These are phyloP conservation scores for Lypha dubia DNA, from an alignment of 2,888 invertebrate species.

Conservation along the genomic window DNA sequence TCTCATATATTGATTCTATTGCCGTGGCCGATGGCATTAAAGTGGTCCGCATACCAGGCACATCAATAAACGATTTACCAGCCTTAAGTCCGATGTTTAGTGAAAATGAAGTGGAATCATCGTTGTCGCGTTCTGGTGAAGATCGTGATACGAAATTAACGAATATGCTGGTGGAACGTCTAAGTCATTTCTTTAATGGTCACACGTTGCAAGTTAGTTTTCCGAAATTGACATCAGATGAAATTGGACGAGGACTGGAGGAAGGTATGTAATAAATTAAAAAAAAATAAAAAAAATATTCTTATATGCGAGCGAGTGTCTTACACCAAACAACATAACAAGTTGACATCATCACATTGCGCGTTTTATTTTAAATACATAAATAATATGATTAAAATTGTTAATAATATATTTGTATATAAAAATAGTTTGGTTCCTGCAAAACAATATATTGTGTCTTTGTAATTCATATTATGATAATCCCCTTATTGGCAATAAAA, in stretches of 20 bases:
- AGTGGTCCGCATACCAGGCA: conserved; percentile 85
- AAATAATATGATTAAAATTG: too few species aligned
- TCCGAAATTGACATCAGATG: conserved; percentile 88
- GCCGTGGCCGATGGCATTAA: conserved; percentile 88
- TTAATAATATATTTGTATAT: too few species aligned
- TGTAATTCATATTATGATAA: too few species aligned
- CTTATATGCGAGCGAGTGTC: neutral
- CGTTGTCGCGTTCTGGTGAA: conserved; percentile 86
- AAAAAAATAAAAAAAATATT: neutral
- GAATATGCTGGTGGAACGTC: conserved; percentile 88
- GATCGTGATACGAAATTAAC: conserved; percentile 88
- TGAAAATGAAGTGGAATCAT: conserved; percentile 88
- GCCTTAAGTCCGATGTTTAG: conserved; percentile 83
- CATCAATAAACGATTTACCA: conserved; percentile 72
- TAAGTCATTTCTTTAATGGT: conserved; percentile 89
- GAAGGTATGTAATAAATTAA: conserved; percentile 86
- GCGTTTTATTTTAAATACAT: too few species aligned
- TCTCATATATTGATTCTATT: conserved; percentile 88
- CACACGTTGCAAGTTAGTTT: conserved; percentile 90
- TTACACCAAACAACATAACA: too few species aligned
- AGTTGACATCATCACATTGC: too few species aligned
- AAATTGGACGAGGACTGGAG: conserved; percentile 88
- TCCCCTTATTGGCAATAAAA: too few species aligned
- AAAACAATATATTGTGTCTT: too few species aligned
- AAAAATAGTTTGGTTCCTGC: too few species aligned